Base-by-base conservation (phyloP, 1,140 invertebrate genomes). In the Caerostris extrusa region DNA sequence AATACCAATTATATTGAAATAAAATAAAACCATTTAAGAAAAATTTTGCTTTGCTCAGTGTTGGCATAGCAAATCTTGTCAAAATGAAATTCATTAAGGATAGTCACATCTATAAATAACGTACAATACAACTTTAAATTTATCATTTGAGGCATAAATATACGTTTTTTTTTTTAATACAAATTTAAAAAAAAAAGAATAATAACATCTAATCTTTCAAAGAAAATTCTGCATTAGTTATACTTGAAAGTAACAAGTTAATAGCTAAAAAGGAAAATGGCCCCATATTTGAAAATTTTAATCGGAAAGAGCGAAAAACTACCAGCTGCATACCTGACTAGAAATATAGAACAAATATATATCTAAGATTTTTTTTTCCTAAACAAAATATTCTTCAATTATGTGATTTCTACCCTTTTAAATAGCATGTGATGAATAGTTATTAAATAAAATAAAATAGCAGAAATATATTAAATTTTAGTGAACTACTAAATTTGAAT, bases 251-350 rank as follows among this genome's bases (percentile, higher is more conserved):
- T 34, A 34, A 34, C 34, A 34, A 34, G 34, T 34, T 34, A 34
- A 34, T 34, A 34, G 34, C 34, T 34, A 34, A 34, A 34, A 34
- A 34, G 34, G 34, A 34, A 34, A 34, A 34, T 34, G 34, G 34
- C 34, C 34, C 34, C 34, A 34, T 34, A 34, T 34, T 34, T 34
- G 34, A 77, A 77, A 5, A 77, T 53, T 77, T 77, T 77, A 71
- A 50, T 10, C 53, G 14, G 8, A 34, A 77, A 77, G 8, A 77
- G 71, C 34, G 34, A 77, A 77, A 50, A 77, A 50, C 61, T 67
- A 67, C n/a, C n/a, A 67, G n/a, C 61, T 67, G 61, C 61, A 67
- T 67, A 67, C n/a, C 61, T 77, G 71, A 77, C 71, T 77, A 77
- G 71, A 77, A 10, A 77, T 50, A 77, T 77, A 12, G 61, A 50